phyloP scores from a whole-genome alignment of 2,113 vertebrate species.

The Talpa occidentalis region DNA sequence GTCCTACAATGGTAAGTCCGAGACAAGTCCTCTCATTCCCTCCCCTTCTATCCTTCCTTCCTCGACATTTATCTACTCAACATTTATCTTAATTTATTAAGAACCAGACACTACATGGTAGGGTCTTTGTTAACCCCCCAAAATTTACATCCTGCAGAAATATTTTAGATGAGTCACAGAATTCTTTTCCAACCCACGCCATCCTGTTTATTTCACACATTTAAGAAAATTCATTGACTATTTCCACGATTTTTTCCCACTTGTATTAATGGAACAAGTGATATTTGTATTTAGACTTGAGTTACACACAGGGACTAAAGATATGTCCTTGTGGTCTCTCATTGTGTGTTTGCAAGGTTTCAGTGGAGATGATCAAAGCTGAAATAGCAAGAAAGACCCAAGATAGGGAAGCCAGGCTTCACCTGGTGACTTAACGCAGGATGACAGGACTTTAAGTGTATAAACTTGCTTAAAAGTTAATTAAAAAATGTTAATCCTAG shows the following conservation, averaged over 20 bases:
- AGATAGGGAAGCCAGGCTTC: not conserved
- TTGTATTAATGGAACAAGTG: constrained; percentile 1
- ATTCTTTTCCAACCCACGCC: not conserved
- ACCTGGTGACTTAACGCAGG: not conserved
- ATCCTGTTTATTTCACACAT: not conserved
- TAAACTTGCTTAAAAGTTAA: constrained; percentile 29
- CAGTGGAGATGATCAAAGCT: not conserved
- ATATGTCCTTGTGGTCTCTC: not conserved
- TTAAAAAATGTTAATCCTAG: not conserved
- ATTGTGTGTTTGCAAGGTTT: not conserved
- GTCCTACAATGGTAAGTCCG: not conserved
- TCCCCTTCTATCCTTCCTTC: not conserved
- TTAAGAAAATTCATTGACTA: constrained; percentile 21
- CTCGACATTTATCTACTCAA: not conserved
- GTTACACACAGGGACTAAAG: not conserved
- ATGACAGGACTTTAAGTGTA: not conserved
- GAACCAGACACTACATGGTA: not conserved
- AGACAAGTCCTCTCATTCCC: not conserved
- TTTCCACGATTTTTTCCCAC: not conserved
- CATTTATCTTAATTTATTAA: not conserved
- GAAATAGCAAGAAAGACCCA: constrained; percentile 18
- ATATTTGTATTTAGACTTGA: constrained; percentile 25
- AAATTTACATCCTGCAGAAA: not conserved
- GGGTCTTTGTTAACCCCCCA: not conserved
- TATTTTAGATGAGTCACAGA: not conserved